Percentiles rank a stretch among this genome's conserved stretches.
These are phyloP conservation scores for Mesorhabditis belari DNA, from an alignment of 2,888 invertebrate species.

Conservation along the genomic window DNA sequence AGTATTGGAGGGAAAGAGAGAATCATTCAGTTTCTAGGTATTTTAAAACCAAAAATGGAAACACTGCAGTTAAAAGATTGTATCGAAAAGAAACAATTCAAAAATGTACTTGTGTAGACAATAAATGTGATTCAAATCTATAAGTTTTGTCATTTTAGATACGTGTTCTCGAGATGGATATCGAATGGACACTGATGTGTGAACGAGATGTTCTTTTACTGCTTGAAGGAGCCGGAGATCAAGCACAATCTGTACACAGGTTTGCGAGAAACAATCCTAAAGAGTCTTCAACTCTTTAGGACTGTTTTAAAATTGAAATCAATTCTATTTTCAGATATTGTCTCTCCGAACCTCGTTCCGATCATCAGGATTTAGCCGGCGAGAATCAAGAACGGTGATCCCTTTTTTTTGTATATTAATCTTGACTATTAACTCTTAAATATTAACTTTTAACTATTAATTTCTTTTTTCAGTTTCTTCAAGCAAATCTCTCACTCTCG, in stretches of 20 bases:
- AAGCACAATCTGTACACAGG: neutral
- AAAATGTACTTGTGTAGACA: no score
- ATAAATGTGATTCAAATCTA: no score
- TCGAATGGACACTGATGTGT: slow-evolving; percentile 36
- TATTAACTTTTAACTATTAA: neutral
- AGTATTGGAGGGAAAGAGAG: no score
- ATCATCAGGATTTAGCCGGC: neutral
- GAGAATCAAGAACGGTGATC: neutral
- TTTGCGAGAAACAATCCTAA: neutral
- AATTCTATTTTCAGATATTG: neutral
- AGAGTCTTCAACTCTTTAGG: neutral
- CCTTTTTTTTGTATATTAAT: no score
- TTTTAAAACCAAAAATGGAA: no score
- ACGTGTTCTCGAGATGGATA: slow-evolving; percentile 33
- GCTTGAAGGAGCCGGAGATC: slow-evolving; percentile 16
- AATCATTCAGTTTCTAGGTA: no score
- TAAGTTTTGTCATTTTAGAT: slow-evolving; percentile 25
- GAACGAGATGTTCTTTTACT: slow-evolving; percentile 17
- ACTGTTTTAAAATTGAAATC: neutral
- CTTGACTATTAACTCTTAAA: no score
- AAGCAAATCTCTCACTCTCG: slow-evolving; percentile 5
- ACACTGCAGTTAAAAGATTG: no score
- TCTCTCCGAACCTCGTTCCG: no score
- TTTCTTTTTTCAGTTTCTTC: neutral
- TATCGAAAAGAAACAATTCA: no score